phyloP scores from a whole-genome alignment of 2,113 vertebrate genomes.

The Circaetus cinerascens region DNA sequence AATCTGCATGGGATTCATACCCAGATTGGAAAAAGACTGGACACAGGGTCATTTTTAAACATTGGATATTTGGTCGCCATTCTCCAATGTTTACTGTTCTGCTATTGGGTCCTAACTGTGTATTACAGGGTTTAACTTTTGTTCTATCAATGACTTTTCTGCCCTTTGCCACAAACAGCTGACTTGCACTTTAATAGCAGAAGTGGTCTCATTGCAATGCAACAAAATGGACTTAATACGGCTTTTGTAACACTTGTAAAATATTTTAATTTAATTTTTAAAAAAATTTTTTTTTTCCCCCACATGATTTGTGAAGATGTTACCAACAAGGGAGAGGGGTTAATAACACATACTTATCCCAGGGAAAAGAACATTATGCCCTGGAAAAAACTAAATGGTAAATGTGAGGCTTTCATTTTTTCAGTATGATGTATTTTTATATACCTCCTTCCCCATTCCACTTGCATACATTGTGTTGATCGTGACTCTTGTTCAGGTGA shows the following conservation, averaged over 20 bases:
- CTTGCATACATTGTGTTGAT: not conserved
- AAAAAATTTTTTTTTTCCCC: not conserved
- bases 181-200: not conserved
- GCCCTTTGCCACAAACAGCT: not conserved
- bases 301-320: accelerated
- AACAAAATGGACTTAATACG: not conserved
- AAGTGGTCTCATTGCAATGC: not conserved
- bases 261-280: not conserved
- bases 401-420: not conserved
- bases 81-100: not conserved
- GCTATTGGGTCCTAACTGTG: not conserved
- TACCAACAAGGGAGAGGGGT: not conserved
- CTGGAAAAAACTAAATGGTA: not conserved
- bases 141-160: not conserved
- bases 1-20: not conserved
- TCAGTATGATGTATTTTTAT: not conserved
- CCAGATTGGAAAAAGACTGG: not conserved
- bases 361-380: not conserved
- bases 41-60: not conserved
- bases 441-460: not conserved
- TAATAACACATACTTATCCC: not conserved
- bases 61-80: not conserved
- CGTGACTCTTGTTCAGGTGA: not conserved
- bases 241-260: not conserved
- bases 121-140: not conserved